phyloP scores from a whole-genome alignment of 2,888 invertebrate genomes.

The Coecobrya sp. region DNA sequence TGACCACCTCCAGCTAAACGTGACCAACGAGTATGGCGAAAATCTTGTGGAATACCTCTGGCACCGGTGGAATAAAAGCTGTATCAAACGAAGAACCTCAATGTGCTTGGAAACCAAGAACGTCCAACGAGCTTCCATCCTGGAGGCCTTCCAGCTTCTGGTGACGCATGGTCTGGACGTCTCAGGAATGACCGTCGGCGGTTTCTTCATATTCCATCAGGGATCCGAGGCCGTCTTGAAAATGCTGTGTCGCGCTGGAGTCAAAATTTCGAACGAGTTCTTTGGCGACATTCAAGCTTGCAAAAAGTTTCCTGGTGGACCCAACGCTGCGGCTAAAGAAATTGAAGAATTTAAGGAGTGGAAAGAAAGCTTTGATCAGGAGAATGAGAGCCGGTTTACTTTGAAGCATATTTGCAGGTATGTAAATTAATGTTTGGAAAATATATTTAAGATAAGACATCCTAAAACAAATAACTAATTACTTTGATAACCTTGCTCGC shows the following conservation, averaged over 20 bases:
- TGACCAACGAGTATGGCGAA: too few relatives aligned
- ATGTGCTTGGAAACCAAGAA: too few relatives aligned
- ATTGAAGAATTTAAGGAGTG: conserved; percentile 10
- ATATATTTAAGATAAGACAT: too few relatives aligned
- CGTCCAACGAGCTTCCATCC: too few relatives aligned
- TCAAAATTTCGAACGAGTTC: neutral
- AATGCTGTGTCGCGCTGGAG: conserved; percentile 42
- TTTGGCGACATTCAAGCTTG: conserved; percentile 24
- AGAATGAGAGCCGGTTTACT: neutral
- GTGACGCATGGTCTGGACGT: conserved; percentile 24
- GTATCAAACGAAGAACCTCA: too few relatives aligned
- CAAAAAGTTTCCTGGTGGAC: conserved; percentile 1
- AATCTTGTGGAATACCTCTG: neutral
- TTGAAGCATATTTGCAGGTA: conserved; percentile 46
- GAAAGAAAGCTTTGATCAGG: conserved; percentile 1
- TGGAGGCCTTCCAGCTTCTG: neutral
- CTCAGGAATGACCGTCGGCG: neutral
- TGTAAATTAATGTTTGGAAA: too few relatives aligned
- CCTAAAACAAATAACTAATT: neutral
- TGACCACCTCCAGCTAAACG: too few relatives aligned
- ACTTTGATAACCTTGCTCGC: neutral
- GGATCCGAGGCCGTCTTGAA: conserved; percentile 44
- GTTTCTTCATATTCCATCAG: too few relatives aligned
- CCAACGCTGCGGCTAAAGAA: too few relatives aligned
- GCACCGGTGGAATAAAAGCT: neutral